A percentile compares a stretch with the other conserved stretches of the same genome.
These are phyloP conservation scores for Anhinga anhinga DNA, from an alignment of 2,113 vertebrate species.

Conservation along the genomic window DNA sequence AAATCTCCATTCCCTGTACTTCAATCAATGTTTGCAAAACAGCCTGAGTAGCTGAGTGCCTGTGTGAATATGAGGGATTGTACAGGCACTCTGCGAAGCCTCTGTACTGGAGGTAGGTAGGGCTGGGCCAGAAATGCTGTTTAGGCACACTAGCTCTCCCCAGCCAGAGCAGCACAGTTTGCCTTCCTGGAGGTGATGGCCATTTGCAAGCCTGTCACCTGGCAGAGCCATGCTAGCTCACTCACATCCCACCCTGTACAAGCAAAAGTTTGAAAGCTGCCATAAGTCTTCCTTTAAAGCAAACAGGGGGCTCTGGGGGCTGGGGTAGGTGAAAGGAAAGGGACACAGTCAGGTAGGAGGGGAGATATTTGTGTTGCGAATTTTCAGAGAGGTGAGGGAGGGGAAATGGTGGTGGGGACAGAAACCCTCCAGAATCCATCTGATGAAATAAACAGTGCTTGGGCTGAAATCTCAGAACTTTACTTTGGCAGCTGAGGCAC, in stretches of 20 bases:
- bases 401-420: background rate
- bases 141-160: background rate
- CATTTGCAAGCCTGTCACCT: background rate
- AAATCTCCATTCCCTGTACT: background rate
- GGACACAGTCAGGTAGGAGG: background rate
- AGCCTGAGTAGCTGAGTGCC: background rate
- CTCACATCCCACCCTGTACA: fast-evolving
- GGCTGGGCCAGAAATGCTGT: background rate
- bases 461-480: constrained; percentile 47
- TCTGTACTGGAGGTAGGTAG: background rate
- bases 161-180: background rate
- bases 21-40: constrained; percentile 13
- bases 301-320: background rate
- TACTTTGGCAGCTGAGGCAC: constrained; percentile 62
- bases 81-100: background rate
- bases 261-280: background rate
- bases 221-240: background rate
- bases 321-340: background rate
- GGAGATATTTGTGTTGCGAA: background rate
- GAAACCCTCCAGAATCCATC: background rate
- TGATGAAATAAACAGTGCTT: constrained; percentile 30
- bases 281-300: background rate
- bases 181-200: background rate
- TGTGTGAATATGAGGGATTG: background rate
- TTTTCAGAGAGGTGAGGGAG: background rate